A percentile compares a stretch with the other conserved stretches of the same genome.
phyloP scores from a whole-genome alignment of 1,140 invertebrate genomes.

The Hyposmocoma kahamanoa region DNA sequence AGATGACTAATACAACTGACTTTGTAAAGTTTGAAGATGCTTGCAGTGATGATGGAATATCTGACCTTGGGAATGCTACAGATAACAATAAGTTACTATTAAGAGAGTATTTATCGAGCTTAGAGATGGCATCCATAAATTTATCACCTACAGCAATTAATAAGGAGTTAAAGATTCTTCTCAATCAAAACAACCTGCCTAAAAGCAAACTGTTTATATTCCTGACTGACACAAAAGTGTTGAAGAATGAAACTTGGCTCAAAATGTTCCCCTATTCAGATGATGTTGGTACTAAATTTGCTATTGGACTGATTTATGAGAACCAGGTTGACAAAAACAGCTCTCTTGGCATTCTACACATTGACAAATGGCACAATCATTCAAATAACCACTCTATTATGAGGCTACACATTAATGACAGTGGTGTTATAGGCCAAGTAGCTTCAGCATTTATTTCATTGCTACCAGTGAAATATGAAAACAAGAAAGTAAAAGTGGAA shows the following conservation, averaged over 20 bases:
- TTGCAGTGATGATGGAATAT: slow-evolving; percentile 48
- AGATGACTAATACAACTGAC: slow-evolving; percentile 55
- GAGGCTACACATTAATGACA: slow-evolving; percentile 57
- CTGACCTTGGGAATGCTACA: slow-evolving; percentile 57
- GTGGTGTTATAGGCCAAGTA: slow-evolving; percentile 56
- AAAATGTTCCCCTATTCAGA: slow-evolving; percentile 50
- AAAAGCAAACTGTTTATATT: slow-evolving; percentile 52
- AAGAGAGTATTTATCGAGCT: slow-evolving; percentile 44
- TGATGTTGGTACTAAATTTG: slow-evolving; percentile 39
- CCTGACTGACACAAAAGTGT: slow-evolving; percentile 52
- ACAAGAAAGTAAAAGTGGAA: slow-evolving; percentile 34
- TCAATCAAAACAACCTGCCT: slow-evolving; percentile 41
- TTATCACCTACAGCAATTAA: slow-evolving; percentile 39
- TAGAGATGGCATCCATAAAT: slow-evolving; percentile 37
- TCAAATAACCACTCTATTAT: slow-evolving; percentile 56
- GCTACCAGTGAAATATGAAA: slow-evolving; percentile 40
- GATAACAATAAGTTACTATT: slow-evolving; percentile 60
- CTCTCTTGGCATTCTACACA: slow-evolving; percentile 50
- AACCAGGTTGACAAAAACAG: slow-evolving; percentile 43
- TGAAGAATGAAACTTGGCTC: slow-evolving; percentile 52
- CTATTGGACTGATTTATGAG: slow-evolving; percentile 53
- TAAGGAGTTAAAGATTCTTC: slow-evolving; percentile 41
- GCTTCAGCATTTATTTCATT: slow-evolving; percentile 57
- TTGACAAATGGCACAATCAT: slow-evolving; percentile 59
- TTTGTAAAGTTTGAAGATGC: slow-evolving; percentile 63